Evolutionary conservation across 2,888 invertebrate species (phyloP).

Genomic region (Phengaris alcon): DNA sequence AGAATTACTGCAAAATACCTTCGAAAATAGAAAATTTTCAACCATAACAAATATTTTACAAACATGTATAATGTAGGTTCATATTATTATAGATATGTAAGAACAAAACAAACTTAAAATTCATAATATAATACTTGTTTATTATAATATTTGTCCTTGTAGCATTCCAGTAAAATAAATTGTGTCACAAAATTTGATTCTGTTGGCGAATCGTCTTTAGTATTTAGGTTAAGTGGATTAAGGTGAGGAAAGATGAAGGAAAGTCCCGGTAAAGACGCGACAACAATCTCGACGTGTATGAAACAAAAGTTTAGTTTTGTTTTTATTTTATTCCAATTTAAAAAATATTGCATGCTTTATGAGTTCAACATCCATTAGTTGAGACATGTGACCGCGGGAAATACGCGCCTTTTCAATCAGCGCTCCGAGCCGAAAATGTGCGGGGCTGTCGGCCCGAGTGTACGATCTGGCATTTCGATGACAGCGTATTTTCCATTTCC

Average conservation of each 20-base stretch:
- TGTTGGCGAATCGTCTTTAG: background rate
- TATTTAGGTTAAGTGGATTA: conserved; percentile 15
- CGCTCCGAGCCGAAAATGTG: too few species aligned
- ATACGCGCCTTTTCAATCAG: too few species aligned
- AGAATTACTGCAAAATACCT: background rate
- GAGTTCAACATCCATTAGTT: too few species aligned
- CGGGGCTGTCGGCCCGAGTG: too few species aligned
- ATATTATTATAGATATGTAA: too few species aligned
- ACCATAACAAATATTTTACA: background rate
- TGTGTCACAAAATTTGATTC: background rate
- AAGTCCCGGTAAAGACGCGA: background rate
- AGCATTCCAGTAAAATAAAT: background rate
- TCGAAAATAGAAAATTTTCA: background rate
- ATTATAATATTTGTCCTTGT: background rate
- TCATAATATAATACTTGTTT: background rate
- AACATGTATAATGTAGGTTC: background rate
- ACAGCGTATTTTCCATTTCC: too few species aligned
- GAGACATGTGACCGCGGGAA: too few species aligned
- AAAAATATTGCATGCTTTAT: too few species aligned
- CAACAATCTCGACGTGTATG: background rate
- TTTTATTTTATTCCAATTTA: background rate
- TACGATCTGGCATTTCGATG: too few species aligned
- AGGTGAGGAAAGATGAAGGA: conserved; percentile 1
- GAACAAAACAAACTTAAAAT: background rate
- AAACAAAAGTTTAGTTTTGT: background rate